A percentile compares a stretch with the other conserved stretches of the same genome.
Evolutionary conservation across 2,797 vertebrate genomes (phyloP).

Genomic region (Moxostoma hubbsi): DNA sequence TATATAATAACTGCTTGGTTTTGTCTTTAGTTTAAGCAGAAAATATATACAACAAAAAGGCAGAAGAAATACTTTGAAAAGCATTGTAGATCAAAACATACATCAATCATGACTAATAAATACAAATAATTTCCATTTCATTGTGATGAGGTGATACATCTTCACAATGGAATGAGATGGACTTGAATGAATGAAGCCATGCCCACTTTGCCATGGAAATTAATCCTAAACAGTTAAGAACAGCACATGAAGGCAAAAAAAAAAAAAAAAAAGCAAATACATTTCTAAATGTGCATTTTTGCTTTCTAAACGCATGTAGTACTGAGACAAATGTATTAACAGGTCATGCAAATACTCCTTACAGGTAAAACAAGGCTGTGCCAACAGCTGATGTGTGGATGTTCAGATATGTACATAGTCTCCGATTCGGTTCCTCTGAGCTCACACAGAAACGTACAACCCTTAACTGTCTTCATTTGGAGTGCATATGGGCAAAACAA

Average conservation of each 20-base stretch:
- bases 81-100: slow-evolving; percentile 82
- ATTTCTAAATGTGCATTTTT: slow-evolving; percentile 76
- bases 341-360: slow-evolving; percentile 77
- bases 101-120: slow-evolving; percentile 89
- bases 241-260: slow-evolving; percentile 71
- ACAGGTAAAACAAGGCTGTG: slow-evolving; percentile 70
- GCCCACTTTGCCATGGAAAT: slow-evolving; percentile 76
- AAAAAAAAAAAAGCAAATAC: slow-evolving; percentile 73
- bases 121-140: slow-evolving; percentile 83
- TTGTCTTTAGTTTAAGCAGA: slow-evolving; percentile 85
- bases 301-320: slow-evolving; percentile 78
- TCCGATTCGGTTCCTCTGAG: slow-evolving; percentile 28
- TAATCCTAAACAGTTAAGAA: slow-evolving; percentile 77
- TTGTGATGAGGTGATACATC: slow-evolving; percentile 77
- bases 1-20: slow-evolving; percentile 89
- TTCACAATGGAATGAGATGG: slow-evolving; percentile 79
- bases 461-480: slow-evolving; percentile 36
- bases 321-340: slow-evolving; percentile 78
- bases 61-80: slow-evolving; percentile 83
- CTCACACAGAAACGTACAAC: slow-evolving; percentile 54
- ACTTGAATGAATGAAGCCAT: slow-evolving; percentile 75
- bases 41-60: slow-evolving; percentile 91
- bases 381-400: slow-evolving; percentile 73
- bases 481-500: slow-evolving; percentile 62
- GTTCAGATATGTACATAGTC: slow-evolving; percentile 78